Conservation (phyloP, 23 tunicate species). For the Halocynthia roretzi region DNA sequence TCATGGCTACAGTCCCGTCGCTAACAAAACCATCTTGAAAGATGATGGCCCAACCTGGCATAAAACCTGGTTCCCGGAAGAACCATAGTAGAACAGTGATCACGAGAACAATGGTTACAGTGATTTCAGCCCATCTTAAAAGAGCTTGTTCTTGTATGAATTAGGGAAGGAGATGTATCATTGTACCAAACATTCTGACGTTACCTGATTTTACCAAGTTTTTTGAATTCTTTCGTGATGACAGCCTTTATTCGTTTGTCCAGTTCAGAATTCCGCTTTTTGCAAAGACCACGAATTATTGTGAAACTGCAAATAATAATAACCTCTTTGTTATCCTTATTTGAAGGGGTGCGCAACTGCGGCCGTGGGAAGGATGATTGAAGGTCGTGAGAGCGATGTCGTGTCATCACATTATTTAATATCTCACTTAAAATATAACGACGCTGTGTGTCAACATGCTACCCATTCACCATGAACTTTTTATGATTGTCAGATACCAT, state of each 20-base stretch:
- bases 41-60: slow-evolving; percentile 31
- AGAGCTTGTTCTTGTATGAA: neutral
- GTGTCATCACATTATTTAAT: too few species aligned
- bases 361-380: too few species aligned
- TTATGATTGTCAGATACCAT: too few species aligned
- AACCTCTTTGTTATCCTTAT: neutral
- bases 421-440: too few species aligned
- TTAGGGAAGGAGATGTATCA: neutral
- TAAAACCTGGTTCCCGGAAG: slow-evolving; percentile 48
- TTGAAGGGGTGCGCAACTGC: too few species aligned
- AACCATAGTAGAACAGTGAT: slow-evolving; percentile 36
- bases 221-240: slow-evolving; percentile 11
- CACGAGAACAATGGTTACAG: slow-evolving; percentile 8
- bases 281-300: neutral
- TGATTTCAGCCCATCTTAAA: slow-evolving; percentile 32
- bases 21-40: slow-evolving; percentile 24
- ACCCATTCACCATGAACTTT: too few species aligned
- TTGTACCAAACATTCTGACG: neutral
- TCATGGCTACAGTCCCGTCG: slow-evolving; percentile 40
- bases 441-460: too few species aligned
- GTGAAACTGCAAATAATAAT: neutral
- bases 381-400: too few species aligned
- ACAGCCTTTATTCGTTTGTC: slow-evolving; percentile 14
- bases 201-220: slow-evolving; percentile 23
- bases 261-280: neutral